Evolutionary conservation across 2,113 vertebrate species (phyloP).

Genomic region (Protobothrops mucrosquamatus): DNA sequence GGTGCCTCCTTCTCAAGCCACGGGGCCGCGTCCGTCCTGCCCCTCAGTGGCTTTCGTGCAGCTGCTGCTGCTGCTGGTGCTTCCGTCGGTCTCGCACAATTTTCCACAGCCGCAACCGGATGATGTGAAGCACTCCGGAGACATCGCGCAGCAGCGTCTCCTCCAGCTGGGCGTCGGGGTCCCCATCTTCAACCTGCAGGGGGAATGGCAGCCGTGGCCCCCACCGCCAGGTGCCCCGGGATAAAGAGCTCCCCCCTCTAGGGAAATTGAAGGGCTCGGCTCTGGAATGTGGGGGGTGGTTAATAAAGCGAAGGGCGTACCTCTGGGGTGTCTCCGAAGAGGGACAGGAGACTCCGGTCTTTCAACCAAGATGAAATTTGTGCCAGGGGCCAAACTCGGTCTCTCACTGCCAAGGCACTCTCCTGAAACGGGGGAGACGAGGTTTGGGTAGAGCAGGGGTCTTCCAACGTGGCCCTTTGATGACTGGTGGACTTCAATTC

Average conservation of each 20-base stretch:
- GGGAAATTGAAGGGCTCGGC: neutral
- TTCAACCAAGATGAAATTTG: neutral
- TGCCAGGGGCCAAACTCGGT: neutral
- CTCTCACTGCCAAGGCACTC: neutral
- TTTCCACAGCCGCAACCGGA: neutral
- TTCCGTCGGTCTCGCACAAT: neutral
- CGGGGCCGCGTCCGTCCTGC: neutral
- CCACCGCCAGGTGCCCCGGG: neutral
- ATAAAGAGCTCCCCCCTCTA: too few species aligned
- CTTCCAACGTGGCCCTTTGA: too few species aligned
- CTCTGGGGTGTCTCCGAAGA: neutral
- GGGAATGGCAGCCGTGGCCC: neutral
- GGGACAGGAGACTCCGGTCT: neutral
- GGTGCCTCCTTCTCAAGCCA: neutral
- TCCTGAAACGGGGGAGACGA: neutral
- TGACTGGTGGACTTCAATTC: too few species aligned
- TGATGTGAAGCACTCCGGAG: neutral
- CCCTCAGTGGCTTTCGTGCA: neutral
- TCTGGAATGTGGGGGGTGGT: rapidly evolving
- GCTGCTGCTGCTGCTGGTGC: neutral
- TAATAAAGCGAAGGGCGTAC: neutral
- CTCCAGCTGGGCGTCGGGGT: neutral
- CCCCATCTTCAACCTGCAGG: neutral
- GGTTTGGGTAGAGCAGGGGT: neutral
- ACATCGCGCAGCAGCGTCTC: neutral